Percentiles rank a stretch among this genome's conserved stretches.
phyloP scores from a whole-genome alignment of 2,888 invertebrate species.

The Scaptomyza caliginosa region DNA sequence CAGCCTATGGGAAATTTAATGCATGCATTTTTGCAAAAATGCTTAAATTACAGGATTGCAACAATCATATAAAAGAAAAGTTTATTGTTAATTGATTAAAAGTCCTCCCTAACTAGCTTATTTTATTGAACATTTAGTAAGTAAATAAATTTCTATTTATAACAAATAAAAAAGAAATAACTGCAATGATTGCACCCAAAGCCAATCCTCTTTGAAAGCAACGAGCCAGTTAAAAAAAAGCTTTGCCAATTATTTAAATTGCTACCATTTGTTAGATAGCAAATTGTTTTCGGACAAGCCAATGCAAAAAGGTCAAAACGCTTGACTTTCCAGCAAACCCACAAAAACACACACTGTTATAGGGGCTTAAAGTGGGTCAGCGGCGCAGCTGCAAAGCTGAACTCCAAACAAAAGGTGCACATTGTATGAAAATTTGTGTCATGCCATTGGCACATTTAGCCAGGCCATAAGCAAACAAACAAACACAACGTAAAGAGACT shows the following conservation, averaged over 20 bases:
- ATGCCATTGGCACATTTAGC: constrained; percentile 81
- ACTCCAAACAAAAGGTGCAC: constrained; percentile 54
- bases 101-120: neutral
- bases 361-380: constrained; percentile 66
- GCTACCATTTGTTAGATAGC: constrained; percentile 59
- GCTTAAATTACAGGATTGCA: constrained; percentile 39
- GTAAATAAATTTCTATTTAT: too few species aligned
- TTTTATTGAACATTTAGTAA: too few species aligned
- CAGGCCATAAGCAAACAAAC: constrained; percentile 53
- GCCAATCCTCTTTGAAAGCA: constrained; percentile 1
- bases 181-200: too few species aligned
- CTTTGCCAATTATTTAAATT: constrained; percentile 65
- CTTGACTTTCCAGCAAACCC: constrained; percentile 53
- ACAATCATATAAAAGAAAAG: constrained; percentile 17
- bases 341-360: constrained; percentile 3
- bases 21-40: constrained; percentile 32
- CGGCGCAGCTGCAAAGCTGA: constrained; percentile 44
- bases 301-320: constrained; percentile 65
- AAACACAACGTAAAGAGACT: constrained; percentile 14
- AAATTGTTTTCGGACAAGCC: constrained; percentile 38
- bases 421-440: constrained; percentile 74
- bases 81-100: neutral
- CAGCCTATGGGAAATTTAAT: constrained; percentile 36
- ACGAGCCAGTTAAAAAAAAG: constrained; percentile 28
- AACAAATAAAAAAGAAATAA: too few species aligned